A percentile compares a stretch with the other conserved stretches of the same genome.
Evolutionary conservation across 2,113 vertebrate species (phyloP).

Genomic region (Cynocephalus volans): DNA sequence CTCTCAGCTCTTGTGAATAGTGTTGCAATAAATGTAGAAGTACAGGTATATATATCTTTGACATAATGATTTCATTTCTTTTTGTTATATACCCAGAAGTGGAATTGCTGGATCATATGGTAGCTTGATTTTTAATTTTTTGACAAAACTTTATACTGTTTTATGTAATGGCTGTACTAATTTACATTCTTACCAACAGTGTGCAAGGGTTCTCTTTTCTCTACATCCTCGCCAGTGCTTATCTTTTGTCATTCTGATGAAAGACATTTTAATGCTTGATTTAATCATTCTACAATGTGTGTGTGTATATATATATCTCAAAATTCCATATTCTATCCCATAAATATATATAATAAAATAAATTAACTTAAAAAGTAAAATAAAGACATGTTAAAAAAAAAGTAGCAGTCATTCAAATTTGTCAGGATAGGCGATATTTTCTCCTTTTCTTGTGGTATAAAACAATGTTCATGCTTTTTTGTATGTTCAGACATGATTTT

Average conservation of each 20-base stretch:
- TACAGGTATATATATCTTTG: neutral
- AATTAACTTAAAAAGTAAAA: neutral
- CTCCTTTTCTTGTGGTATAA: neutral
- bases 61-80: neutral
- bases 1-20: neutral
- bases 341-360: neutral
- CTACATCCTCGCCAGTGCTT: neutral
- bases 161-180: neutral
- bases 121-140: neutral
- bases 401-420: neutral
- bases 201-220: neutral
- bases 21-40: neutral
- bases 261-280: neutral
- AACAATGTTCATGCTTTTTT: neutral
- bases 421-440: neutral
- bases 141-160: neutral
- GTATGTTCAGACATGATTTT: neutral
- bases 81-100: neutral
- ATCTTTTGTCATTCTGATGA: neutral
- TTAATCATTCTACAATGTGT: neutral
- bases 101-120: neutral
- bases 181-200: neutral
- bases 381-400: neutral
- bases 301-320: neutral
- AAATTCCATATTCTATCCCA: neutral